A percentile compares a stretch with the other conserved stretches of the same genome.
Evolutionary conservation across 2,888 invertebrate genomes (phyloP).

Genomic region (Eubasilissa splendida): DNA sequence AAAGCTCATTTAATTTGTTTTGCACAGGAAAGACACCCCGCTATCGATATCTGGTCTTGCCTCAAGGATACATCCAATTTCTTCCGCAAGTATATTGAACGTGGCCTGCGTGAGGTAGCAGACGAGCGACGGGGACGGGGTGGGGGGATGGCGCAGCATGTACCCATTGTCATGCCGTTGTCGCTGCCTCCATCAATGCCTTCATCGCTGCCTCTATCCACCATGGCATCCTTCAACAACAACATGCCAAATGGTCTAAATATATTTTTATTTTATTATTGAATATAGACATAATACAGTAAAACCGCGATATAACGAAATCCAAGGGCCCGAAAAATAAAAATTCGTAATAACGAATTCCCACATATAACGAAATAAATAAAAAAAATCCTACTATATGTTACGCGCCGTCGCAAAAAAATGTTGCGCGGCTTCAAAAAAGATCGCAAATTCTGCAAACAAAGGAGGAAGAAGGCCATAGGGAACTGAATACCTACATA

Average conservation of each 20-base stretch:
- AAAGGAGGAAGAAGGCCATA: no score
- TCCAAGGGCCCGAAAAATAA: no score
- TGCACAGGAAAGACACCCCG: slow-evolving; percentile 80
- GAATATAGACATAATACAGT: no score
- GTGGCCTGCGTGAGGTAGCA: slow-evolving; percentile 76
- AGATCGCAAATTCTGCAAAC: no score
- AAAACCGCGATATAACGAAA: no score
- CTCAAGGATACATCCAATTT: slow-evolving; percentile 87
- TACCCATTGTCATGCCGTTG: slow-evolving; percentile 54
- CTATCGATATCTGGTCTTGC: slow-evolving; percentile 89
- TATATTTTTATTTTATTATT: no score
- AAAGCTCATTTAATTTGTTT: background rate
- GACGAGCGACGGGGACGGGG: slow-evolving; percentile 64
- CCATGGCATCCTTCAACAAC: slow-evolving; percentile 34
- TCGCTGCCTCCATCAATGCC: slow-evolving; percentile 14
- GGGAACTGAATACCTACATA: no score
- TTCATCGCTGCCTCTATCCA: slow-evolving; percentile 15
- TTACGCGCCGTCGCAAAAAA: no score
- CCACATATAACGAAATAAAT: no score
- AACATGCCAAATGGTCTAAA: slow-evolving; percentile 40
- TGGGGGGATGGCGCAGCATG: slow-evolving; percentile 22
- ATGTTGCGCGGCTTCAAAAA: no score
- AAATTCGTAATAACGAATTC: no score
- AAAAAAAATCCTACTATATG: no score
- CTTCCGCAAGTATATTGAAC: slow-evolving; percentile 89